A percentile compares a stretch with the other conserved stretches of the same genome.
Conservation (phyloP, 1,140 invertebrate species). For the Melanaphis sacchari region DNA sequence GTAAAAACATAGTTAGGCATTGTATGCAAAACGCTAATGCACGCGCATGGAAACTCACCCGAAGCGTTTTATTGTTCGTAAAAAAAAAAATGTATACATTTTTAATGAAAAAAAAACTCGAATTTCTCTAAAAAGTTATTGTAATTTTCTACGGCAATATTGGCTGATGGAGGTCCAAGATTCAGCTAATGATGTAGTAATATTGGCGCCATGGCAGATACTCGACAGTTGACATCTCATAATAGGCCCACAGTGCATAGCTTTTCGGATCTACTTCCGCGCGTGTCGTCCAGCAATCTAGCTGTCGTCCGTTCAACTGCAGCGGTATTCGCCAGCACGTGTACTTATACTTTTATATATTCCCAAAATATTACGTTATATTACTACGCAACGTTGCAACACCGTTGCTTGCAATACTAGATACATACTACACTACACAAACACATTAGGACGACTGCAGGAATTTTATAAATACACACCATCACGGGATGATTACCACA, state of each 20-base stretch:
- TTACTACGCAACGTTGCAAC: neutral
- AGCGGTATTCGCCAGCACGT: neutral
- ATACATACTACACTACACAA: neutral
- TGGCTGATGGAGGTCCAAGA: neutral
- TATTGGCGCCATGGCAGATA: neutral
- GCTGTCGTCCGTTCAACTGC: neutral
- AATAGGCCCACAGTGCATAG: neutral
- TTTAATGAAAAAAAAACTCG: neutral
- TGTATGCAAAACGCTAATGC: slow-evolving; percentile 24
- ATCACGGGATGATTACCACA: slow-evolving; percentile 5
- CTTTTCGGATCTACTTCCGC: neutral
- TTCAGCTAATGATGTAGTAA: neutral
- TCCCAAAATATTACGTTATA: neutral
- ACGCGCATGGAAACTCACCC: neutral
- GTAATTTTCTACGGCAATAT: neutral
- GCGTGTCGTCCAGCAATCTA: neutral
- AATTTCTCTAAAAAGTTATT: neutral
- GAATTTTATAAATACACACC: neutral
- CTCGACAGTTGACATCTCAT: neutral
- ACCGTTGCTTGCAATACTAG: neutral
- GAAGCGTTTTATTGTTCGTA: neutral
- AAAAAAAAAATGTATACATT: neutral
- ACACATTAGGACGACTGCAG: neutral
- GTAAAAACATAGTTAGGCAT: neutral
- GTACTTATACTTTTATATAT: neutral